phyloP scores from a whole-genome alignment of 2,113 vertebrate species.

The Sander vitreus region DNA sequence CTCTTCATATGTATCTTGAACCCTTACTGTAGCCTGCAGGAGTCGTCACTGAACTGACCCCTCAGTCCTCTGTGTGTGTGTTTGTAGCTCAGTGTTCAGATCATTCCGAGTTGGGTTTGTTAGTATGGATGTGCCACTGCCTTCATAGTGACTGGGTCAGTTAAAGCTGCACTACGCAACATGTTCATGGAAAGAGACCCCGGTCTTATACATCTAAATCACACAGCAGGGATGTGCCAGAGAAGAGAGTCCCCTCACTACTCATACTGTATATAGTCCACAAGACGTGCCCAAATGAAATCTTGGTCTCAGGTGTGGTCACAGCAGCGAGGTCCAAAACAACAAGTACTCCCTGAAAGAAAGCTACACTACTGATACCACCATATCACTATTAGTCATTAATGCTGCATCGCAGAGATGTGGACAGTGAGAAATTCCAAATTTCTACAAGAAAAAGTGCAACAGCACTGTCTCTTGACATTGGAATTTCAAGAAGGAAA shows the following conservation, averaged over 20 bases:
- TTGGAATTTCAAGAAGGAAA: neutral
- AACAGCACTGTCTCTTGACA: neutral
- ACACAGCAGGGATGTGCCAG: neutral
- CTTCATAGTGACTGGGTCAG: slow-evolving; percentile 15
- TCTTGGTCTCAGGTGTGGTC: slow-evolving; percentile 3
- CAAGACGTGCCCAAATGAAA: neutral
- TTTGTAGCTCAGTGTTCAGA: slow-evolving; percentile 47
- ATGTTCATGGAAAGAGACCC: neutral
- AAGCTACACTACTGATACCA: neutral
- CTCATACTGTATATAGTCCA: neutral
- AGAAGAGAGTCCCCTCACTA: neutral
- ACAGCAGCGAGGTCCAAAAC: neutral
- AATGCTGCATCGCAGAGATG: slow-evolving; percentile 26
- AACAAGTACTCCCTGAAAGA: neutral
- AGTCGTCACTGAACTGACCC: slow-evolving; percentile 29
- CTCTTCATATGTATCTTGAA: slow-evolving; percentile 51
- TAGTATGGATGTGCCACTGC: slow-evolving; percentile 27
- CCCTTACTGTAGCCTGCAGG: slow-evolving; percentile 48
- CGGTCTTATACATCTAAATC: neutral
- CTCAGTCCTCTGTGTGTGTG: slow-evolving; percentile 30
- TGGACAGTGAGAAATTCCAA: neutral
- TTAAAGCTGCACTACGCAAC: slow-evolving; percentile 16
- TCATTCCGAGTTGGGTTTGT: slow-evolving; percentile 46
- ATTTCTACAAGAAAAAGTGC: neutral
- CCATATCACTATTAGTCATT: neutral